phyloP scores from a whole-genome alignment of 2,888 invertebrate species.

The Xestia rhomboidea region DNA sequence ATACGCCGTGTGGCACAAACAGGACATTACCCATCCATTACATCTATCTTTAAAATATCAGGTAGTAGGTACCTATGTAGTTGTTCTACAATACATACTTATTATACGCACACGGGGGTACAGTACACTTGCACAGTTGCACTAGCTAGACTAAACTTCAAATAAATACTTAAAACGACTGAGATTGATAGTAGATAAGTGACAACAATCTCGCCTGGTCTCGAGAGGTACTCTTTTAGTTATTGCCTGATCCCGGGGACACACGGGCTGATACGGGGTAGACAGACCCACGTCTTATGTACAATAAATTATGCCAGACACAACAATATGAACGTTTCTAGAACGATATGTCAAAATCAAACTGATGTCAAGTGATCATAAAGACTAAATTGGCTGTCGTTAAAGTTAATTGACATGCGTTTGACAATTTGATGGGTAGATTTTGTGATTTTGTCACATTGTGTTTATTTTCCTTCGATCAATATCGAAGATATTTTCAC shows the following conservation, averaged over 20 bases:
- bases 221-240: background rate
- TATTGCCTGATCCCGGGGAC: background rate
- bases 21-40: background rate
- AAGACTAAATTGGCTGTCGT: background rate
- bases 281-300: background rate
- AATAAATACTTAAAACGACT: background rate
- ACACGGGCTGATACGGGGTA: background rate
- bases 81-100: background rate
- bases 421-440: background rate
- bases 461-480: background rate
- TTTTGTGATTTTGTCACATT: background rate
- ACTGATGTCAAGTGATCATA: background rate
- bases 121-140: background rate
- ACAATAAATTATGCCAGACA: background rate
- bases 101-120: background rate
- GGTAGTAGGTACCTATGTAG: too few species aligned
- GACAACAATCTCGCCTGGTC: background rate
- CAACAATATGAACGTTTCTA: background rate
- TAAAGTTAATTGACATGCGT: background rate
- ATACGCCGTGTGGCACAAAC: too few species aligned
- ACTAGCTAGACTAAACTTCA: background rate
- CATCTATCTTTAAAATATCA: too few species aligned
- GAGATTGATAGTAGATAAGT: conserved; percentile 30
- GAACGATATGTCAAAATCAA: background rate
- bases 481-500: too few species aligned